A percentile compares a stretch with the other conserved stretches of the same genome.
Evolutionary conservation across 2,797 vertebrate genomes (phyloP).

Genomic region (Sebastes itinus): DNA sequence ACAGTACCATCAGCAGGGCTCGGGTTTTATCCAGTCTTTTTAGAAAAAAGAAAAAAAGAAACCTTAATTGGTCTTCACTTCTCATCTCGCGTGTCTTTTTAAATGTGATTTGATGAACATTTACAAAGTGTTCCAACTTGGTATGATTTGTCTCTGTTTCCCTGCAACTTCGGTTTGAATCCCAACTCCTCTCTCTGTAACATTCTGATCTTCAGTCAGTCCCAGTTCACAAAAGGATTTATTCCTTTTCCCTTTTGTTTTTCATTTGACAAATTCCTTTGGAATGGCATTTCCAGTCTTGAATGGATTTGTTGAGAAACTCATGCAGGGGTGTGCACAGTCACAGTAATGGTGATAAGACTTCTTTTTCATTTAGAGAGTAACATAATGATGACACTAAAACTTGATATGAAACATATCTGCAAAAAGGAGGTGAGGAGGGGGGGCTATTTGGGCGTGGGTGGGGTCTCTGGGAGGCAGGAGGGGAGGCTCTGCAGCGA

Average conservation of each 20-base stretch:
- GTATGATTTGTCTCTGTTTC: constrained; percentile 76
- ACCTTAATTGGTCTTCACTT: constrained; percentile 76
- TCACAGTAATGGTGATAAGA: constrained; percentile 95
- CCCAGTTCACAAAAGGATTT: constrained; percentile 75
- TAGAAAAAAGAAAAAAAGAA: constrained; percentile 69
- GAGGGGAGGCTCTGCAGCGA: constrained; percentile 63
- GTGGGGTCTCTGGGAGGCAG: constrained; percentile 87
- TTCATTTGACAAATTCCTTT: constrained; percentile 82
- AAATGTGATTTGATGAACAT: constrained; percentile 84
- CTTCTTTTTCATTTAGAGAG: constrained; percentile 88
- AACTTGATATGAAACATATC: constrained; percentile 98
- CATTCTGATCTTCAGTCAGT: constrained; percentile 79
- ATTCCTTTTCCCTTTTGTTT: constrained; percentile 76
- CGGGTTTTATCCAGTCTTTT: constrained; percentile 80
- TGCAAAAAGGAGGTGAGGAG: constrained; percentile 92
- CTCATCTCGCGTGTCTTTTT: constrained; percentile 74
- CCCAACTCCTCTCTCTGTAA: constrained; percentile 72
- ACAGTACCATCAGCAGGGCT: constrained; percentile 84
- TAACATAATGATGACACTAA: constrained; percentile 98
- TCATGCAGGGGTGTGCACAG: constrained; percentile 98
- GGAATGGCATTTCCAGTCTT: constrained; percentile 90
- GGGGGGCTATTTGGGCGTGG: constrained; percentile 82
- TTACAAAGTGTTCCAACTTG: constrained; percentile 83
- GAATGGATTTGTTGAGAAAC: constrained; percentile 94
- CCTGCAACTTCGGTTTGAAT: constrained; percentile 71